These are phyloP conservation scores for Cyrtodaria siliqua DNA, from an alignment of 2,888 invertebrate species.

Conservation along the genomic window DNA sequence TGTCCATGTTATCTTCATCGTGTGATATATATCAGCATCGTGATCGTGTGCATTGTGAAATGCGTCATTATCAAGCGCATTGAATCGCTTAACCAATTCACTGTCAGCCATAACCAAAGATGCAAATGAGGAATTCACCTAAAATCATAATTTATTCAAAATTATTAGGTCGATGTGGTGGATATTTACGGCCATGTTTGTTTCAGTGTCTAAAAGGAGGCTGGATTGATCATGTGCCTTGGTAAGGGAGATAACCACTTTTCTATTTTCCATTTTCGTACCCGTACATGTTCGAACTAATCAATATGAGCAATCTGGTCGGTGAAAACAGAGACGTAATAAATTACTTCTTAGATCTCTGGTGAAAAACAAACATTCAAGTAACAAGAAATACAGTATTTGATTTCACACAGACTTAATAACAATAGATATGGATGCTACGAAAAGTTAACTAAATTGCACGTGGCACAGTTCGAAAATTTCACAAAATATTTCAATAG, in stretches of 20 bases:
- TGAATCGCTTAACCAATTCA: slow-evolving; percentile 56
- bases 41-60: slow-evolving; percentile 60
- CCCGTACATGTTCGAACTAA: too few species aligned
- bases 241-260: neutral
- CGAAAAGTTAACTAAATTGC: too few species aligned
- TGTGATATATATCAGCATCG: slow-evolving; percentile 73
- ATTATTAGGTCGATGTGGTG: slow-evolving; percentile 34
- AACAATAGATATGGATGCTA: too few species aligned
- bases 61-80: slow-evolving; percentile 61
- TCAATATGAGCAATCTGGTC: too few species aligned
- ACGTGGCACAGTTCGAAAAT: too few species aligned
- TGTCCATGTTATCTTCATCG: slow-evolving; percentile 77
- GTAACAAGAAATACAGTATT: too few species aligned
- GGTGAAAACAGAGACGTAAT: too few species aligned
- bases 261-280: too few species aligned
- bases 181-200: slow-evolving; percentile 54
- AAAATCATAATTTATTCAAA: slow-evolving; percentile 50
- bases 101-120: slow-evolving; percentile 66
- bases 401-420: too few species aligned
- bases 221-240: slow-evolving; percentile 40
- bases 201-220: slow-evolving; percentile 58
- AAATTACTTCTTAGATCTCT: too few species aligned
- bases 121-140: slow-evolving; percentile 47
- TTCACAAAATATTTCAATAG: too few species aligned
- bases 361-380: too few species aligned